Evolutionary conservation across 1,140 invertebrate genomes (phyloP).

Genomic region (Agraylea sexmaculata): DNA sequence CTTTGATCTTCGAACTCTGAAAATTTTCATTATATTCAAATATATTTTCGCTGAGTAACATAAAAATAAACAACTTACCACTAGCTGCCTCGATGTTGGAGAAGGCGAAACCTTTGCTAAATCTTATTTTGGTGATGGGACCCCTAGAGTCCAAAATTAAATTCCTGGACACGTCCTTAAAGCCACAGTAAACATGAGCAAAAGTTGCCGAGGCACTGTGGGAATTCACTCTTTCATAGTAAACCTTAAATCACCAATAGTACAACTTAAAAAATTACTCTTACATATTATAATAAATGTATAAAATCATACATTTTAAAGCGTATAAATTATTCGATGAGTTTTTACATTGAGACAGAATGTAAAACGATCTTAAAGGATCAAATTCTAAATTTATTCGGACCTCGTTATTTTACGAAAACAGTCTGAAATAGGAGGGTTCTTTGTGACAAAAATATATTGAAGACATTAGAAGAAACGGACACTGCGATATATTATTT

Average conservation of each 20-base stretch:
- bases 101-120: slow-evolving; percentile 74
- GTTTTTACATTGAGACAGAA: too few species aligned
- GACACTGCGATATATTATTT: too few species aligned
- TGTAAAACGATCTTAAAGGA: too few species aligned
- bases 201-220: slow-evolving; percentile 68
- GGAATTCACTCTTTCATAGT: slow-evolving; percentile 75
- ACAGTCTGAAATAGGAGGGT: too few species aligned
- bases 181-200: slow-evolving; percentile 65
- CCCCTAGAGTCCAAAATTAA: slow-evolving; percentile 53
- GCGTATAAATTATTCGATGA: too few species aligned
- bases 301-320: background rate
- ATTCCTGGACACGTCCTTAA: slow-evolving; percentile 67
- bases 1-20: slow-evolving; percentile 75
- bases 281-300: background rate
- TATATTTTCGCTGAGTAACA: too few species aligned
- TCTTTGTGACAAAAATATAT: too few species aligned
- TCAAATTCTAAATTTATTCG: too few species aligned
- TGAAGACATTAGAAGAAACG: too few species aligned
- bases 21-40: slow-evolving; percentile 15
- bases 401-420: too few species aligned
- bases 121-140: slow-evolving; percentile 62
- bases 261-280: slow-evolving; percentile 6
- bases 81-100: slow-evolving; percentile 65
- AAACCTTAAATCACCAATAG: slow-evolving; percentile 49
- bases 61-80: slow-evolving; percentile 31